A percentile compares a stretch with the other conserved stretches of the same genome.
These are phyloP conservation scores for Brachypalpus laphriformis DNA, from an alignment of 2,888 invertebrate genomes.

Conservation along the genomic window DNA sequence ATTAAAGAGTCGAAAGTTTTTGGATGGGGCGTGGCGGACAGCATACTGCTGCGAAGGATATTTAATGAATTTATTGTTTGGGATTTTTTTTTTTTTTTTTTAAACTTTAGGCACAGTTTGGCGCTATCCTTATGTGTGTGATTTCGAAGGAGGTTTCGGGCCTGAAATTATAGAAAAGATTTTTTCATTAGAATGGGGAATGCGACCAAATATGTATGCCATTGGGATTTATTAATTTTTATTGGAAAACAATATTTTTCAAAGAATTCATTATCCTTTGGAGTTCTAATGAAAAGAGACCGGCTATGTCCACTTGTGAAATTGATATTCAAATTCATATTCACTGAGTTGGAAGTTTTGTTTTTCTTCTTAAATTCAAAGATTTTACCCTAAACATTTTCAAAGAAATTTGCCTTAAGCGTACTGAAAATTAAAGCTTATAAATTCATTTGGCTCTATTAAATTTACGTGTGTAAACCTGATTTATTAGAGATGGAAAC, in stretches of 20 bases:
- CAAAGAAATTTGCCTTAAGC: background rate
- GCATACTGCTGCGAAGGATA: background rate
- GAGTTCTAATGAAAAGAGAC: background rate
- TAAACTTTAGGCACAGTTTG: too few species aligned
- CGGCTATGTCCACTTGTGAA: background rate
- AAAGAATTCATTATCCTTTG: background rate
- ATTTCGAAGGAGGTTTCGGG: background rate
- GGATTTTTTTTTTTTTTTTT: background rate
- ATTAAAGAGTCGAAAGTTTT: conserved; percentile 19
- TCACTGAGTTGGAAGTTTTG: background rate
- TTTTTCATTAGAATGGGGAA: background rate
- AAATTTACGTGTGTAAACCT: background rate
- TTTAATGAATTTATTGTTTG: conserved; percentile 10
- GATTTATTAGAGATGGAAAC: background rate
- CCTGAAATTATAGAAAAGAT: background rate
- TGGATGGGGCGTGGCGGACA: background rate
- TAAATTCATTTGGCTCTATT: background rate
- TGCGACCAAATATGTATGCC: background rate
- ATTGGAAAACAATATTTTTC: background rate
- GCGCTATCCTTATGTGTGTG: background rate
- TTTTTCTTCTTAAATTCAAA: background rate
- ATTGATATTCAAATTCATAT: background rate
- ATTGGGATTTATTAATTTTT: background rate
- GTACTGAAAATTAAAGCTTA: background rate
- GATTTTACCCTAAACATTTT: background rate